Conservation (phyloP, 2,888 invertebrate genomes). For the Macrosiphum euphorbiae region DNA sequence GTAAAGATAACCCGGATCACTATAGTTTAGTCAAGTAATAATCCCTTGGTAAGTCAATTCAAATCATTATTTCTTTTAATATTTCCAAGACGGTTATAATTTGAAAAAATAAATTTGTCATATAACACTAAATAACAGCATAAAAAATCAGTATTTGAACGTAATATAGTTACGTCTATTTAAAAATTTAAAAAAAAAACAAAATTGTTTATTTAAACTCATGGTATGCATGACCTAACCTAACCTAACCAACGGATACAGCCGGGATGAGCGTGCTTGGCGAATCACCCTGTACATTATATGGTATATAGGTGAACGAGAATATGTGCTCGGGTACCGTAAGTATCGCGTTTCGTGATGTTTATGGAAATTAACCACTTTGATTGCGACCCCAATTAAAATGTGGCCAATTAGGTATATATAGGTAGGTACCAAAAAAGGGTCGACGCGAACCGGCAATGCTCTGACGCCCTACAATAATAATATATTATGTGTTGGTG, state of each 20-base stretch:
- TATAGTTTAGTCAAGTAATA: background rate
- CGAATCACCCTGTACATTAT: background rate
- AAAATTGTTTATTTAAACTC: background rate
- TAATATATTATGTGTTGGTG: background rate
- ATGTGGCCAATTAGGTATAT: background rate
- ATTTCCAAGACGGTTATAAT: background rate
- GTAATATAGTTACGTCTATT: background rate
- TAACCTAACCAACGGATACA: background rate
- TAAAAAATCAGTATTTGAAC: background rate
- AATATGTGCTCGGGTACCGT: background rate
- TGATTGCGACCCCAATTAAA: conserved; percentile 19
- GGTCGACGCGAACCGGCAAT: background rate
- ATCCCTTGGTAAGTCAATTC: background rate
- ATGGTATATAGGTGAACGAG: background rate
- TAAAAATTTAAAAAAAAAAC: background rate
- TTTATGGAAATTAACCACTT: background rate
- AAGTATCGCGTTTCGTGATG: background rate
- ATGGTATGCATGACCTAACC: background rate
- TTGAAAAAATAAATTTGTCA: background rate
- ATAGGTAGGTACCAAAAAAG: background rate
- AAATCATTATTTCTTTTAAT: background rate
- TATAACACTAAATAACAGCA: background rate
- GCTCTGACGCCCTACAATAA: background rate
- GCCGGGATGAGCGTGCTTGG: background rate
- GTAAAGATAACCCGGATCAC: background rate